Percentiles rank a stretch among this genome's conserved stretches.
These are phyloP conservation scores for Cathartes aura DNA, from an alignment of 2,113 vertebrate species.

Conservation along the genomic window DNA sequence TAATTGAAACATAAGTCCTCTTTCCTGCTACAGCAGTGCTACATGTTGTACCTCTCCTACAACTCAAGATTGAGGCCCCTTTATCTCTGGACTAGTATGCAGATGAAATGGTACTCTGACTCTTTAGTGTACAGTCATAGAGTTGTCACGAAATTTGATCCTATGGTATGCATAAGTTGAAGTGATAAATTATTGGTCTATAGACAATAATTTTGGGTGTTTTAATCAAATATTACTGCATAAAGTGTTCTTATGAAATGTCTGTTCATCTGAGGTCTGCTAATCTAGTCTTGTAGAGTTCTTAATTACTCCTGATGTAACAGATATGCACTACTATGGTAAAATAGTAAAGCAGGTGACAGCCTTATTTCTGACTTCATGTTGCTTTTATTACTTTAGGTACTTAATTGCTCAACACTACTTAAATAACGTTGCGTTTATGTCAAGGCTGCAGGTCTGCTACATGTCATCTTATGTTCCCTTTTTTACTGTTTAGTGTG, in stretches of 20 bases:
- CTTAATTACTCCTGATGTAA: not conserved
- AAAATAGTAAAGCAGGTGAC: not conserved
- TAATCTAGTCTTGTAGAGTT: not conserved
- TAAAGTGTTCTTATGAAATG: not conserved
- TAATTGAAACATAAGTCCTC: fast-evolving
- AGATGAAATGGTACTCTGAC: not conserved
- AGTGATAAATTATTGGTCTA: not conserved
- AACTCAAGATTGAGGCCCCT: not conserved
- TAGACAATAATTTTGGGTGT: not conserved
- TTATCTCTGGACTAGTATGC: not conserved
- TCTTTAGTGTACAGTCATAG: fast-evolving
- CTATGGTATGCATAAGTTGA: not conserved
- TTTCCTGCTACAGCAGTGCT: not conserved
- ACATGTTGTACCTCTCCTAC: not conserved
- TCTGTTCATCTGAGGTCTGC: not conserved
- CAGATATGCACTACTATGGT: fast-evolving
- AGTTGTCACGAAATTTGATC: too few species aligned
- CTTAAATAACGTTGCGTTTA: not conserved
- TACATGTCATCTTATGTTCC: fast-evolving
- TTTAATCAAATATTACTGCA: not conserved
- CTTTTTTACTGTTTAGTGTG: not conserved
- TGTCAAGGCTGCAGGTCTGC: not conserved
- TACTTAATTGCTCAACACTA: not conserved
- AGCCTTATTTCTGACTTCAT: not conserved
- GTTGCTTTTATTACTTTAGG: not conserved